Percentiles rank a stretch among this genome's conserved stretches.
Conservation (phyloP, 2,888 invertebrate species). For the Pterobdella sp. region DNA sequence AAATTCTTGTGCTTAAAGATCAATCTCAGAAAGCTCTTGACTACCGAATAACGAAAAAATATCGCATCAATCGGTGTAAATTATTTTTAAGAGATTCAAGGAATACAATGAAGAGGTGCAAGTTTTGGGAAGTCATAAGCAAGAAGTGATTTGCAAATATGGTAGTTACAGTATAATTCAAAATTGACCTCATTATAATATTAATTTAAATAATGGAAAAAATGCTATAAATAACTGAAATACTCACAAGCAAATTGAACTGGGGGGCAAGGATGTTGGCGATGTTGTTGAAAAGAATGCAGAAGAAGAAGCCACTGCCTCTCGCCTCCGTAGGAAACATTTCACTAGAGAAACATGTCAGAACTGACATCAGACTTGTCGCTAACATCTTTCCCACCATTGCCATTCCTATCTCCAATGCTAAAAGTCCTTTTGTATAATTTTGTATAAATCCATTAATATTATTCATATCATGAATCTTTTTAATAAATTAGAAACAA, state of each 20-base stretch:
- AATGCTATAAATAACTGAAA: too few relatives aligned
- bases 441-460: not conserved
- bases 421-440: constrained; percentile 12
- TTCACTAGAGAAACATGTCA: constrained; percentile 78
- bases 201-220: not conserved
- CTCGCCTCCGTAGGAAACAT: constrained; percentile 66
- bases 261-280: constrained; percentile 29
- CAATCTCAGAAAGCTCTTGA: too few relatives aligned
- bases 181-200: too few relatives aligned
- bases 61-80: too few relatives aligned
- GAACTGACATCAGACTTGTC: constrained; percentile 72
- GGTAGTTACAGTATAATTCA: too few relatives aligned
- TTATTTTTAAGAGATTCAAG: too few relatives aligned
- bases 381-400: constrained; percentile 70
- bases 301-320: constrained; percentile 24
- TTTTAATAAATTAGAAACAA: not conserved
- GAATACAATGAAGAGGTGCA: too few relatives aligned
- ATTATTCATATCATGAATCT: too few relatives aligned
- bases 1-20: too few relatives aligned
- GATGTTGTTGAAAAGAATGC: constrained; percentile 30
- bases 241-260: constrained; percentile 28
- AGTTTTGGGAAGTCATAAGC: too few relatives aligned
- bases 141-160: too few relatives aligned
- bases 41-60: too few relatives aligned
- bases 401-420: constrained; percentile 57